Conservation (phyloP, 1,140 invertebrate species). For the Streblospio benedicti region DNA sequence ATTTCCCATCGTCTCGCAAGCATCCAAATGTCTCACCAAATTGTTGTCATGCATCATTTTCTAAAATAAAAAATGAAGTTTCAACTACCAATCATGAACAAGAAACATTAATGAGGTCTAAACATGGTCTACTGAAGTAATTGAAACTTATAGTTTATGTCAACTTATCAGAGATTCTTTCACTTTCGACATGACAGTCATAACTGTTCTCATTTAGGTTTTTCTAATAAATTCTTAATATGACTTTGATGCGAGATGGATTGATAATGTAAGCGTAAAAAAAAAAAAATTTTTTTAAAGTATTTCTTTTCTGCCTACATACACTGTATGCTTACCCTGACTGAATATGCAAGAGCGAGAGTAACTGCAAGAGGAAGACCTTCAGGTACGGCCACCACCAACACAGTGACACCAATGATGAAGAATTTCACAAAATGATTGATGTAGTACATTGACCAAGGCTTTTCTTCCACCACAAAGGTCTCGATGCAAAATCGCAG, state of each 20-base stretch:
- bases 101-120: too few relatives aligned
- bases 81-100: too few relatives aligned
- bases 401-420: conserved; percentile 96
- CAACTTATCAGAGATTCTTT: too few relatives aligned
- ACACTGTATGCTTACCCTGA: conserved; percentile 50
- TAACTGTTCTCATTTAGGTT: too few relatives aligned
- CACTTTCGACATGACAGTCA: too few relatives aligned
- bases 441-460: conserved; percentile 58
- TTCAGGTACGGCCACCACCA: conserved; percentile 96
- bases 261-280: too few relatives aligned
- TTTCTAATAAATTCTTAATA: too few relatives aligned
- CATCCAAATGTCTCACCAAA: conserved; percentile 60
- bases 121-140: too few relatives aligned
- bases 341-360: conserved; percentile 91
- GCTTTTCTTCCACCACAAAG: conserved; percentile 65
- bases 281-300: too few relatives aligned
- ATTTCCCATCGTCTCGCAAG: conserved; percentile 60
- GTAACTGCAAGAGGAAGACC: conserved; percentile 94
- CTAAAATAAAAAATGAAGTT: conserved; percentile 1
- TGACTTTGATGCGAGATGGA: too few relatives aligned
- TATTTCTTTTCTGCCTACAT: too few relatives aligned
- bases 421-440: conserved; percentile 61
- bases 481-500: conserved; percentile 84
- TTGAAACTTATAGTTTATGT: too few relatives aligned
- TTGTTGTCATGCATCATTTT: conserved; percentile 59